Evolutionary conservation across 2,797 vertebrate species (phyloP).

Genomic region (Smutsia temminckii): DNA sequence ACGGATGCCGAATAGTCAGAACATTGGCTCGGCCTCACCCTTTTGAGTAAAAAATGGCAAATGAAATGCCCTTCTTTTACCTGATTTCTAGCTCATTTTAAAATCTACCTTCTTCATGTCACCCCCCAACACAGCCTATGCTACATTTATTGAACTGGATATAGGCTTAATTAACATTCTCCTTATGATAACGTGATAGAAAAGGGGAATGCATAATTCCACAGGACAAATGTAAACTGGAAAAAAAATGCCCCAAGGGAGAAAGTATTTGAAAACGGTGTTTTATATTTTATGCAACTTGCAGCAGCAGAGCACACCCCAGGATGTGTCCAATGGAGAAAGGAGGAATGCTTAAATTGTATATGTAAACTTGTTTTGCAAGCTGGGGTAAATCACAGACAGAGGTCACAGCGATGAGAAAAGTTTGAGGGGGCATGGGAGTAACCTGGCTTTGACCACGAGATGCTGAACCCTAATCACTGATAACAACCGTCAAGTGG

Average conservation of each 20-base stretch:
- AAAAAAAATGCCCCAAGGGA: background rate
- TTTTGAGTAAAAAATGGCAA: slow-evolving; percentile 39
- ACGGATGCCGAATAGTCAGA: background rate
- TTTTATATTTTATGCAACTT: slow-evolving; percentile 23
- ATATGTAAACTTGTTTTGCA: slow-evolving; percentile 82
- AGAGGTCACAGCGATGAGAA: slow-evolving; percentile 25
- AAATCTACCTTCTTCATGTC: background rate
- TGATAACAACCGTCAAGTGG: background rate
- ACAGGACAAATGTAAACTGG: background rate
- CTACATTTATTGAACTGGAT: background rate
- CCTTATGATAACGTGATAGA: background rate
- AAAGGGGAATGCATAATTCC: background rate
- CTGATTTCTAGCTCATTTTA: background rate
- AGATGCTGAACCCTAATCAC: background rate
- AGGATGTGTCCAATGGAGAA: slow-evolving; percentile 71
- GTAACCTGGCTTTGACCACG: background rate
- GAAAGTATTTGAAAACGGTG: background rate
- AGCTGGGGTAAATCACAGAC: slow-evolving; percentile 61
- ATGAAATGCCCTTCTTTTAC: background rate
- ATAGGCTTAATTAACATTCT: background rate
- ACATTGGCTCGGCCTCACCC: background rate
- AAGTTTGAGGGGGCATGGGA: background rate
- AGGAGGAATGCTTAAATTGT: slow-evolving; percentile 79
- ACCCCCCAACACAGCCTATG: background rate
- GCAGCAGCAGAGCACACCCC: slow-evolving; percentile 48